Base-by-base conservation (phyloP, 2,888 invertebrate species). In the Leptogaster cylindrica region DNA sequence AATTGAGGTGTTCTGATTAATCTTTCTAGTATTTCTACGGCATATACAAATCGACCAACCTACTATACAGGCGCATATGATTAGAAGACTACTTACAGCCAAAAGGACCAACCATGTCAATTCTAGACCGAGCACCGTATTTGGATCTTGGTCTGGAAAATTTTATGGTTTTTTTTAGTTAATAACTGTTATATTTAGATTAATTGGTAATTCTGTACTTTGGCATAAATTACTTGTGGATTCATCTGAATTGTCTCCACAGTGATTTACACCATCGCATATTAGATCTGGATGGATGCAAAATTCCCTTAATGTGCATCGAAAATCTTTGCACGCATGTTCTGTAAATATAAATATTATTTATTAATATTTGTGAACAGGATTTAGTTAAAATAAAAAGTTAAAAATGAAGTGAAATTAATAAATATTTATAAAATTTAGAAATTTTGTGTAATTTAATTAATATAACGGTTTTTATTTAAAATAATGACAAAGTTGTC, bases 201-300 rank as follows among this genome's bases (percentile, higher is more conserved):
- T n/a, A n/a, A n/a, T 41, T 41, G 16, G 20, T 2, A 64, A 23
- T 28, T 2, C 25, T 88, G 87, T 82, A 95, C 95, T 91, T 81
- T 92, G 89, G 83, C 96, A 96, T 74, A 91, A 85, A 70, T 89
- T 87, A 76, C 90, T 89, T 76, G 90, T 88, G 74, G 90, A 89
- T 82, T 96, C 96, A 78, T 96, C 96, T 55, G 94, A 94, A 72
- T 92, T 93, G 81, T 96, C 95, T 55, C 91, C 94, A 81, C 96
- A 96, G 82, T 97, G 95, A 83, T 94, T 92, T 72, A 95, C 89
- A 68, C 91, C 91, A 82, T 97, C 96, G 83, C 96, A 96, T 74
- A 92, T 88, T 70, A 97, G 86, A 81, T 95, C 94, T 69, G 89
- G 90, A 80, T 92, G 90, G 76, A 96, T 94, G 85, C 96, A 97